Evolutionary conservation across 2,888 invertebrate species (phyloP), one percentile per base, ranked within the genome.

Genomic region (Spilosoma lubricipeda): DNA sequence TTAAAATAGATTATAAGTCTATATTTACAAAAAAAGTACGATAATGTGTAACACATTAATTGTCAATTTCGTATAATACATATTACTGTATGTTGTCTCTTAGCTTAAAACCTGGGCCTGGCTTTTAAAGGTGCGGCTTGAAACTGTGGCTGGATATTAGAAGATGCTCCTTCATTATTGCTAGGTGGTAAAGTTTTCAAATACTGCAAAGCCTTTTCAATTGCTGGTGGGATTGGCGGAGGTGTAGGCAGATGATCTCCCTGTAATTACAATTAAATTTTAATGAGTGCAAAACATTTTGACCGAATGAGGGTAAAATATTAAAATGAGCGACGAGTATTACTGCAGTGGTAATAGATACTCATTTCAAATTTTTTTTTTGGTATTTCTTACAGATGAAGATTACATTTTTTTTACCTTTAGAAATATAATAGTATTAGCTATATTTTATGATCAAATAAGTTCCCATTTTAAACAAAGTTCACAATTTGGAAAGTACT

Each of bases 171-270:
- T 52, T 91, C 90, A 7, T 95, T 94, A 64, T 68, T 77, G 63
- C 93, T 93, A 5, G 96, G 96, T 4, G 96, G 96, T n/a, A 95
- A 89, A 27, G 94, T 93, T 85, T 95, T 96, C 85, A 97, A 94
- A 91, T 96, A 97, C 33, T 97, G 97, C 81, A 97, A 91, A 68
- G 97, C 96, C 80, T 96, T 96, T 86, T 97, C 97, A 82, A 98
- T 98, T 82, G 97, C 98, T 72, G 96, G 95, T 15, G 98, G 98
- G 81, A 98, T 97, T 33, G 98, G 98, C n/a, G 98, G 98, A 8
- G 98, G 97, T 15, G 98, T 98, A 23, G 98, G 98, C 67, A 98
- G 93, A 91, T 98, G 98, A 69, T 97, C 97, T 59, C 98, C 98
- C 91, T 95, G 90, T 23, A 92, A 89, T 80, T 23, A 30, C 3